Conservation (phyloP, 2,888 invertebrate genomes). For the Hydraecia micacea region DNA sequence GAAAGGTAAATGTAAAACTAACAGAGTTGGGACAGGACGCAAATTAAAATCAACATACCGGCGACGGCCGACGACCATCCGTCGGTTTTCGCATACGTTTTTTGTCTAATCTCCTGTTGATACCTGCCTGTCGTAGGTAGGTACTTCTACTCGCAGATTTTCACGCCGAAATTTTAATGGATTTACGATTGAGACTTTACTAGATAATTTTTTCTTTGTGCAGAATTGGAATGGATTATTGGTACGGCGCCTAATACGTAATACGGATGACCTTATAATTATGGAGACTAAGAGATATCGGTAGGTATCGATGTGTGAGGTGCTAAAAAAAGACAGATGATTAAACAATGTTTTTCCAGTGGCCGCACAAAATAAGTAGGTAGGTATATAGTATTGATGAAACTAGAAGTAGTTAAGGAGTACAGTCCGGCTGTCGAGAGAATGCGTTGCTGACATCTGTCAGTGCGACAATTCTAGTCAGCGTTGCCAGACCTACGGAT, state of each 20-base stretch:
- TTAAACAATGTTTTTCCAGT: background rate
- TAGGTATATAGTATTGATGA: too few species aligned
- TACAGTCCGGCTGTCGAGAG: too few species aligned
- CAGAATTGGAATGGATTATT: background rate
- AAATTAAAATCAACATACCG: constrained; percentile 68
- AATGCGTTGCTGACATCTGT: too few species aligned
- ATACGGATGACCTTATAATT: background rate
- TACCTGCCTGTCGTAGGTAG: constrained; percentile 23
- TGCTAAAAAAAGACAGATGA: background rate
- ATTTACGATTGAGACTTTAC: constrained; percentile 4
- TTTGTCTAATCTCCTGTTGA: constrained; percentile 62
- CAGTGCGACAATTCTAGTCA: too few species aligned
- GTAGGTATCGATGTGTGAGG: background rate
- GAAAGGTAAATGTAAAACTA: constrained; percentile 66
- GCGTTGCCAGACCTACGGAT: too few species aligned
- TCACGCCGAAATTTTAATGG: constrained; percentile 13
- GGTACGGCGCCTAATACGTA: background rate
- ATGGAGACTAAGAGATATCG: background rate
- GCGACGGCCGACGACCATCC: constrained; percentile 34
- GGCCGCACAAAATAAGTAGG: background rate
- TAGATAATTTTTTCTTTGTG: background rate
- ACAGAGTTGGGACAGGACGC: constrained; percentile 61
- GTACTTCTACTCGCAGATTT: constrained; percentile 2
- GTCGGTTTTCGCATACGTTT: constrained; percentile 44
- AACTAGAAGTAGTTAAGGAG: too few species aligned